These are phyloP conservation scores for Teleogryllus oceanicus DNA, from an alignment of 2,888 invertebrate genomes.

Conservation along the genomic window DNA sequence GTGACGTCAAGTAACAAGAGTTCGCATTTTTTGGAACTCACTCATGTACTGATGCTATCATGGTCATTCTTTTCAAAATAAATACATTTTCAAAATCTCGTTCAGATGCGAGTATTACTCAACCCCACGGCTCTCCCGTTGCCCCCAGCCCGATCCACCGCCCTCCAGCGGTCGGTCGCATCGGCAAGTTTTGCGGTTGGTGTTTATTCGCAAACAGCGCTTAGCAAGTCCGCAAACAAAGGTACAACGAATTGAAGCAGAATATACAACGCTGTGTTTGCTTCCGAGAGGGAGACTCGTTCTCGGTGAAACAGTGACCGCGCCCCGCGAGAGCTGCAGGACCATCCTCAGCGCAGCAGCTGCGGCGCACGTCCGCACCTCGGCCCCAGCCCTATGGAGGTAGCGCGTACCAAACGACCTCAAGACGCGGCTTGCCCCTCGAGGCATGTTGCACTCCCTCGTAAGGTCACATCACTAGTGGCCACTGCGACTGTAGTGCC, in stretches of 20 bases:
- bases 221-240: not conserved
- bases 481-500: no score
- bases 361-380: no score
- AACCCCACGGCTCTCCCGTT: not conserved
- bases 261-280: not conserved
- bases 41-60: constrained; percentile 11
- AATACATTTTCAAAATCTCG: constrained; percentile 18
- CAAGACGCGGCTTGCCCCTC: no score
- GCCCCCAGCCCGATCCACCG: not conserved
- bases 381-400: no score
- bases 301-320: not conserved
- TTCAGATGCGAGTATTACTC: not conserved
- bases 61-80: constrained; percentile 18
- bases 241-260: constrained; percentile 8
- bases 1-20: constrained; percentile 18
- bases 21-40: constrained; percentile 18
- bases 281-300: not conserved
- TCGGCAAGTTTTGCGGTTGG: not conserved
- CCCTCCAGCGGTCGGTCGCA: not conserved
- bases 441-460: no score
- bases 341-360: not conserved
- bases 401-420: no score
- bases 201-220: not conserved
- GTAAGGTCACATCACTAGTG: no score
- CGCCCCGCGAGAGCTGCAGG: not conserved